Evolutionary conservation across 2,797 vertebrate genomes (phyloP).

Genomic region (Paguma larvata): DNA sequence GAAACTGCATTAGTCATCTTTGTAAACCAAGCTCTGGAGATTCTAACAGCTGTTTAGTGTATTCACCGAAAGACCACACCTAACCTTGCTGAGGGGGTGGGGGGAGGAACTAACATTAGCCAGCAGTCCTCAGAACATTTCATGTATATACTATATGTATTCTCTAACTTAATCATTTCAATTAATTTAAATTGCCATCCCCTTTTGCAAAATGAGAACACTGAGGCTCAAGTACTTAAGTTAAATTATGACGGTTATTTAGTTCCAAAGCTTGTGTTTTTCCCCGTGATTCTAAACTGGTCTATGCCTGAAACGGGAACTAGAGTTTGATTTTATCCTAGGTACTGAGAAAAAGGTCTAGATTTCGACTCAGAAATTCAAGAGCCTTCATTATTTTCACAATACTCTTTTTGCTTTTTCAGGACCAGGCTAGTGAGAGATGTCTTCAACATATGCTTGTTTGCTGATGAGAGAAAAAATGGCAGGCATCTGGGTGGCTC

Average conservation of each 20-base stretch:
- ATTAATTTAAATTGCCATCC: neutral
- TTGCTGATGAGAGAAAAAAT: neutral
- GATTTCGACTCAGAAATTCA: conserved; percentile 43
- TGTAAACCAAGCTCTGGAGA: conserved; percentile 66
- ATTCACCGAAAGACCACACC: conserved; percentile 66
- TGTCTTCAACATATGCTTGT: neutral
- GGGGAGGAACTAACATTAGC: neutral
- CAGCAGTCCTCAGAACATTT: neutral
- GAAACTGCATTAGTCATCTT: conserved; percentile 70
- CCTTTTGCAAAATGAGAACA: conserved; percentile 51
- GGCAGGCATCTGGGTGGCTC: too few relatives aligned
- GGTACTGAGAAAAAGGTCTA: neutral
- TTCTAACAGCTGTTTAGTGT: conserved; percentile 61
- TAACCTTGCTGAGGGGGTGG: neutral
- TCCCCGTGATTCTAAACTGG: neutral
- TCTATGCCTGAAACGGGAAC: neutral
- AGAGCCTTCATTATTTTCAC: neutral
- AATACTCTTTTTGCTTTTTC: neutral
- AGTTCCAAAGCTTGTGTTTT: neutral
- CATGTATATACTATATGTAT: neutral
- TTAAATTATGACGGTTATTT: conserved; percentile 3
- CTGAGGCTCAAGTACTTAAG: neutral
- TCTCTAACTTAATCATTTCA: conserved; percentile 51
- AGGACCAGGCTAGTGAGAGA: neutral
- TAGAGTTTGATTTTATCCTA: conserved; percentile 34